These are phyloP conservation scores for Nephotettix cincticeps DNA, from an alignment of 1,140 invertebrate species.

Conservation along the genomic window DNA sequence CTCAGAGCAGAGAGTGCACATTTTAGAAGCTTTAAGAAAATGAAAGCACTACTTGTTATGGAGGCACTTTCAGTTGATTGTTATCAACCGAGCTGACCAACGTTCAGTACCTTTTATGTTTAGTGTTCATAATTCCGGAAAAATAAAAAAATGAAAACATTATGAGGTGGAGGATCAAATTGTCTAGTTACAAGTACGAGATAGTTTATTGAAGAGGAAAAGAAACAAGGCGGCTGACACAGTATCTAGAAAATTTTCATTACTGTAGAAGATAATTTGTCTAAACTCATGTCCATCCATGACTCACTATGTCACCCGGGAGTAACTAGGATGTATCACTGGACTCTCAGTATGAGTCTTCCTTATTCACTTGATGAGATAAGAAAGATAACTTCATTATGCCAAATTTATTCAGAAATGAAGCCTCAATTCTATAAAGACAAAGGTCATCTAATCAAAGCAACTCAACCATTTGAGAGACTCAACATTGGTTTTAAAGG, in stretches of 20 bases:
- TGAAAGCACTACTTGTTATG: slow-evolving; percentile 41
- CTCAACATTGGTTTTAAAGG: slow-evolving; percentile 45
- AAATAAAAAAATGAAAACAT: slow-evolving; percentile 43
- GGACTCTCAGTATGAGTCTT: too few relatives aligned
- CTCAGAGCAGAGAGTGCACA: slow-evolving; percentile 50
- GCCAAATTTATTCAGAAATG: slow-evolving; percentile 18
- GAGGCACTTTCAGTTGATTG: slow-evolving; percentile 38
- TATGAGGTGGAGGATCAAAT: slow-evolving; percentile 37
- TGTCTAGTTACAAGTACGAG: slow-evolving; percentile 39
- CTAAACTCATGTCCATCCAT: too few relatives aligned
- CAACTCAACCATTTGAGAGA: too few relatives aligned
- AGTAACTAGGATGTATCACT: slow-evolving; percentile 32
- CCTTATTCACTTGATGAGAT: neutral
- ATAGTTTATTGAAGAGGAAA: slow-evolving; percentile 40
- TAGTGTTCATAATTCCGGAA: slow-evolving; percentile 30
- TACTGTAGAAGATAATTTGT: neutral
- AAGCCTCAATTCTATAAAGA: slow-evolving; percentile 34
- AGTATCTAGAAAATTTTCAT: slow-evolving; percentile 40
- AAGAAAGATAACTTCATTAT: neutral
- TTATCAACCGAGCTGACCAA: too few relatives aligned
- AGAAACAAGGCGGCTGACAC: too few relatives aligned
- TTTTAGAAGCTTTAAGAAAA: slow-evolving; percentile 50
- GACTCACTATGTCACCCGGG: slow-evolving; percentile 39
- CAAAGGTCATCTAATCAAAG: slow-evolving; percentile 34
- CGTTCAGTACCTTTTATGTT: too few relatives aligned